Evolutionary conservation across 2,888 invertebrate species (phyloP).

Genomic region (Dicranocentrus wangi): DNA sequence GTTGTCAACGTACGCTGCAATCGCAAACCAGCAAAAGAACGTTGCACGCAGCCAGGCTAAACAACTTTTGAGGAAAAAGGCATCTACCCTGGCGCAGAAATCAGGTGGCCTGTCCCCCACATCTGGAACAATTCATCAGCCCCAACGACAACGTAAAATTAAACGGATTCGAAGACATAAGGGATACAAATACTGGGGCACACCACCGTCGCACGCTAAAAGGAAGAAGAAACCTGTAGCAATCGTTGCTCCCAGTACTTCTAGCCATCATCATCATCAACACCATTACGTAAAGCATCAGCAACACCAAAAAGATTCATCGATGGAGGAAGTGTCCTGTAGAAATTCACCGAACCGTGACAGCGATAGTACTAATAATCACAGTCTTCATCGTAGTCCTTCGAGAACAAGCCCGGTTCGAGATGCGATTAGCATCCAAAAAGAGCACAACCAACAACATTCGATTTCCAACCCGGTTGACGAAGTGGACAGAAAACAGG

Average conservation of each 20-base stretch:
- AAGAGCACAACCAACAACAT: background rate
- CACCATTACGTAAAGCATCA: conserved; percentile 44
- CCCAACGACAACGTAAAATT: conserved; percentile 57
- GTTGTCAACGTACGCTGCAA: conserved; percentile 28
- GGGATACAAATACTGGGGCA: conserved; percentile 73
- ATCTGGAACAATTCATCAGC: background rate
- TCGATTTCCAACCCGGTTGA: background rate
- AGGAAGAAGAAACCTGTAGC: conserved; percentile 73
- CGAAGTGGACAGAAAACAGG: background rate
- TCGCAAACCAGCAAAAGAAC: conserved; percentile 21
- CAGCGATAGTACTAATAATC: background rate
- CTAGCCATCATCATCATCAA: conserved; percentile 29
- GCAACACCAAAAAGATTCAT: conserved; percentile 4
- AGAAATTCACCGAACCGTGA: conserved; percentile 22
- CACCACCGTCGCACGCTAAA: conserved; percentile 72
- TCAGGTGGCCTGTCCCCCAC: background rate
- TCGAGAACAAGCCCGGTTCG: conserved; percentile 38
- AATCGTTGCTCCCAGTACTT: conserved; percentile 72
- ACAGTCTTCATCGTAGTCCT: background rate
- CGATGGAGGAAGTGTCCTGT: conserved; percentile 36
- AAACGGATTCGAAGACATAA: conserved; percentile 71
- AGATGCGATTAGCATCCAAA: background rate
- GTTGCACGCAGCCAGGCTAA: background rate
- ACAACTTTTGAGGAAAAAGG: conserved; percentile 11
- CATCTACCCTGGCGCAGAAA: conserved; percentile 8